These are phyloP conservation scores for Drosophila tsacasi DNA, from an alignment of 1,140 invertebrate species.

Conservation along the genomic window DNA sequence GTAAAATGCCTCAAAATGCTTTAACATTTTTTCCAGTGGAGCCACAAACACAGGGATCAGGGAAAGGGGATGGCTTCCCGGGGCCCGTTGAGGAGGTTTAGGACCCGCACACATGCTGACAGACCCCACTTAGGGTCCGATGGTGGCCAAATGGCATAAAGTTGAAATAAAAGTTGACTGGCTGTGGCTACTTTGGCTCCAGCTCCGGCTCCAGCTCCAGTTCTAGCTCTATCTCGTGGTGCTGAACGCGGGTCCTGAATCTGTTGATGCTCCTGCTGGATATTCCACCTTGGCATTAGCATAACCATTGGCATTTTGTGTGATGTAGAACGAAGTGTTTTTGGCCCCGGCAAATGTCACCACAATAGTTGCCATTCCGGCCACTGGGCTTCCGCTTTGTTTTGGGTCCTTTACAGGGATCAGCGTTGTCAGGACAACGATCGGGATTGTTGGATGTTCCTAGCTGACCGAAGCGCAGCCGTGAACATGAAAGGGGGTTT, in stretches of 20 bases:
- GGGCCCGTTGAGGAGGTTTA: conserved; percentile 24
- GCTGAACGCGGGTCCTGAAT: conserved; percentile 8
- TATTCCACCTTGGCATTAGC: conserved; percentile 51
- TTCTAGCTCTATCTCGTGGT: not conserved
- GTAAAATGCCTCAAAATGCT: not conserved
- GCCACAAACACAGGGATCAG: conserved; percentile 6
- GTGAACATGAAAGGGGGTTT: conserved; percentile 15
- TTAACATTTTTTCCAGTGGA: not conserved
- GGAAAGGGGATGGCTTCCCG: not conserved
- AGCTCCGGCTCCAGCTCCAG: not conserved
- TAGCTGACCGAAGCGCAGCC: conserved; percentile 6
- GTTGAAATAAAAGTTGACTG: conserved; percentile 75
- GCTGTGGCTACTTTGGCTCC: conserved; percentile 34
- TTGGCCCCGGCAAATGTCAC: conserved; percentile 34
- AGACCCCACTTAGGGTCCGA: conserved; percentile 67
- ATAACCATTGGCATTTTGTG: conserved; percentile 59
- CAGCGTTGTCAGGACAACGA: conserved; percentile 48
- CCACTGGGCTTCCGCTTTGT: conserved; percentile 4
- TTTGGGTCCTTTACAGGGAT: conserved; percentile 30
- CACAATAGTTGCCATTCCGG: conserved; percentile 27
- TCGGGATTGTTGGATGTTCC: conserved; percentile 12
- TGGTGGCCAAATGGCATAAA: conserved; percentile 73
- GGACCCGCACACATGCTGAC: conserved; percentile 68
- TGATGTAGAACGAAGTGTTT: conserved; percentile 44
- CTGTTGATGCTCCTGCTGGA: conserved; percentile 20